Evolutionary conservation across 2,113 vertebrate species (phyloP).

Genomic region (Labeo catla): DNA sequence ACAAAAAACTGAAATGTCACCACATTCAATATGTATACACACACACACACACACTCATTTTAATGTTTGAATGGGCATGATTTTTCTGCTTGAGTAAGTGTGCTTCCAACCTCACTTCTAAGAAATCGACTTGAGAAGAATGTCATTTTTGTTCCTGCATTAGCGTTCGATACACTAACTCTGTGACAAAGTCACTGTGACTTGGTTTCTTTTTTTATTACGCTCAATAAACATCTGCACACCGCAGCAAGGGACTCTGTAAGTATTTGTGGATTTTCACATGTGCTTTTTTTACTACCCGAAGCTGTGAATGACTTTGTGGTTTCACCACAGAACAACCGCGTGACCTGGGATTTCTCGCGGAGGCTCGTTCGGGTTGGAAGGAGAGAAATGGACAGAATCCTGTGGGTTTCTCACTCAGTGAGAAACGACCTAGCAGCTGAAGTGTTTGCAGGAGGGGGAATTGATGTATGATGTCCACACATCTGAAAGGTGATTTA

Average conservation of each 20-base stretch:
- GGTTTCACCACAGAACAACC: slow-evolving; percentile 39
- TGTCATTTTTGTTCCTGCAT: background rate
- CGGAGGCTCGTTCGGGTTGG: slow-evolving; percentile 32
- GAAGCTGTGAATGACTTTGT: slow-evolving; percentile 51
- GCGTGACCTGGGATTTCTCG: slow-evolving; percentile 35
- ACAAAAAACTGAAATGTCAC: no score
- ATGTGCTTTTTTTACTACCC: slow-evolving; percentile 40
- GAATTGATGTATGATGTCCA: slow-evolving; percentile 64
- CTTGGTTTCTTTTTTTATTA: background rate
- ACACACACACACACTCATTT: background rate
- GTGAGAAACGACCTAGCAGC: slow-evolving; percentile 35
- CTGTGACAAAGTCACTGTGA: slow-evolving; percentile 3
- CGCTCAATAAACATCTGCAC: slow-evolving; percentile 27
- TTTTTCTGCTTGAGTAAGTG: slow-evolving; percentile 7
- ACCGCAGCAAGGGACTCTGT: slow-evolving; percentile 14
- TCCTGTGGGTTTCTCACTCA: slow-evolving; percentile 55
- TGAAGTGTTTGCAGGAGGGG: slow-evolving; percentile 40
- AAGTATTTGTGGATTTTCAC: slow-evolving; percentile 36
- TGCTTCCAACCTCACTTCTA: background rate
- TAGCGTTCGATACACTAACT: slow-evolving; percentile 4
- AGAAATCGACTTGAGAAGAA: background rate
- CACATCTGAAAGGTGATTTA: slow-evolving; percentile 56
- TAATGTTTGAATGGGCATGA: background rate
- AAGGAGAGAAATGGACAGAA: slow-evolving; percentile 21
- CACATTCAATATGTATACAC: no score